These are phyloP conservation scores for Scaptomyza pallida DNA, from an alignment of 1,140 invertebrate genomes.

Conservation along the genomic window DNA sequence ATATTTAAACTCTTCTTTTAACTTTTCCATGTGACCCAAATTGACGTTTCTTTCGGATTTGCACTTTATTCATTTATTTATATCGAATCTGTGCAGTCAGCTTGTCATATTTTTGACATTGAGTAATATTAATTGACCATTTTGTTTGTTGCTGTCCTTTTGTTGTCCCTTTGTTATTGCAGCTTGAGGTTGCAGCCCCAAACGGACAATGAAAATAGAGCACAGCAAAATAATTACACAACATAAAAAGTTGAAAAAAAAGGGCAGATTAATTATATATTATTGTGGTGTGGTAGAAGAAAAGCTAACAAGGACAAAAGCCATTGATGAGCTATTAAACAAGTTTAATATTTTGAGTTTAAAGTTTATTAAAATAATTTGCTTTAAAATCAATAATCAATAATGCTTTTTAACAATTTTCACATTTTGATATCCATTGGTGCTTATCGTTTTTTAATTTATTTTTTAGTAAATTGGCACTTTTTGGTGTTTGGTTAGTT, in stretches of 20 bases:
- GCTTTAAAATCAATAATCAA: too few relatives aligned
- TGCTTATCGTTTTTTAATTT: not conserved
- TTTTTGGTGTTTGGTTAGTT: too few relatives aligned
- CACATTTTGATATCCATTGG: too few relatives aligned
- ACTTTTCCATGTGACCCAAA: conserved; percentile 9
- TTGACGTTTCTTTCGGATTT: conserved; percentile 14
- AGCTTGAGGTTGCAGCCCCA: conserved; percentile 8
- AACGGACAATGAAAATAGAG: conserved; percentile 40
- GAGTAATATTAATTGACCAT: conserved; percentile 68
- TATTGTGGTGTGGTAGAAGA: too few relatives aligned
- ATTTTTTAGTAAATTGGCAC: not conserved
- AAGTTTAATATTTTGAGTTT: too few relatives aligned
- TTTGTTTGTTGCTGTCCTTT: conserved; percentile 16
- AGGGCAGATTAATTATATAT: not conserved
- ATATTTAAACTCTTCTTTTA: conserved; percentile 26
- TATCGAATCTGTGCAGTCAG: conserved; percentile 56
- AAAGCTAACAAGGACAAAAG: too few relatives aligned
- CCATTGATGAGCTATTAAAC: too few relatives aligned
- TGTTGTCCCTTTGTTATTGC: conserved; percentile 11
- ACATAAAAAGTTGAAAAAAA: not conserved
- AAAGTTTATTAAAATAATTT: too few relatives aligned
- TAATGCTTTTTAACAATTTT: too few relatives aligned
- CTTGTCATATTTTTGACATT: conserved; percentile 67
- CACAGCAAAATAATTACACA: conserved; percentile 22
- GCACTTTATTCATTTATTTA: conserved; percentile 26